Conservation (phyloP, 2,888 invertebrate genomes). For the Zeuzera pyrina region DNA sequence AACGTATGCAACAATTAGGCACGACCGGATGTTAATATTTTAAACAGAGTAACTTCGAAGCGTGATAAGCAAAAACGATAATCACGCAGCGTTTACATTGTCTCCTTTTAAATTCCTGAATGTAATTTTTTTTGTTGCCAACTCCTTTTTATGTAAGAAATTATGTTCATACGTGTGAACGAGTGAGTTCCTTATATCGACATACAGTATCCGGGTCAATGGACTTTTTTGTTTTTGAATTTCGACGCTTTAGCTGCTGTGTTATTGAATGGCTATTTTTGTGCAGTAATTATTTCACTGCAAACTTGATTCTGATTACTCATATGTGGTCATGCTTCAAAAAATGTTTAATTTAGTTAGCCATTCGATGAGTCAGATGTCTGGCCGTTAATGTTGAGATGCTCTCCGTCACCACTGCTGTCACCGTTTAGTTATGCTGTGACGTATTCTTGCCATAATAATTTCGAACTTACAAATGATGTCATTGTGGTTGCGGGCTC, state of each 20-base stretch:
- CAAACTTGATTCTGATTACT: too few species aligned
- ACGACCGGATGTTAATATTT: too few species aligned
- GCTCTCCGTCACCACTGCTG: slow-evolving; percentile 19
- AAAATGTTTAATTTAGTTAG: slow-evolving; percentile 11
- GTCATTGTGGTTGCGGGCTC: slow-evolving; percentile 36
- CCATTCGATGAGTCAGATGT: slow-evolving; percentile 18
- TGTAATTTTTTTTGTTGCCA: slow-evolving; percentile 6
- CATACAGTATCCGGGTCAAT: slow-evolving; percentile 34
- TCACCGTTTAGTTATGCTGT: slow-evolving; percentile 43
- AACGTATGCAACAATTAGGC: too few species aligned
- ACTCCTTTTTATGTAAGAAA: slow-evolving; percentile 18
- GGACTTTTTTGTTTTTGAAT: slow-evolving; percentile 21
- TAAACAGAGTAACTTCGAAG: too few species aligned
- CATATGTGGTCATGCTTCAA: slow-evolving; percentile 13
- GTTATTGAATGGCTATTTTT: too few species aligned
- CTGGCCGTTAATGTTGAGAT: slow-evolving; percentile 8
- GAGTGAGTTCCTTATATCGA: slow-evolving; percentile 8
- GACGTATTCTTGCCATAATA: slow-evolving; percentile 34
- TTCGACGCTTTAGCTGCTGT: too few species aligned
- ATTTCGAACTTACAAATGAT: slow-evolving; percentile 34
- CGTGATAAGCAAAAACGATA: not conserved
- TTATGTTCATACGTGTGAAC: slow-evolving; percentile 24
- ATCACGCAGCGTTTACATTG: slow-evolving; percentile 7
- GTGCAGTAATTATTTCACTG: too few species aligned
- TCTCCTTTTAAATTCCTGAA: slow-evolving; percentile 9